phyloP scores from a whole-genome alignment of 2,113 vertebrate species.

The Rissa tridactyla region DNA sequence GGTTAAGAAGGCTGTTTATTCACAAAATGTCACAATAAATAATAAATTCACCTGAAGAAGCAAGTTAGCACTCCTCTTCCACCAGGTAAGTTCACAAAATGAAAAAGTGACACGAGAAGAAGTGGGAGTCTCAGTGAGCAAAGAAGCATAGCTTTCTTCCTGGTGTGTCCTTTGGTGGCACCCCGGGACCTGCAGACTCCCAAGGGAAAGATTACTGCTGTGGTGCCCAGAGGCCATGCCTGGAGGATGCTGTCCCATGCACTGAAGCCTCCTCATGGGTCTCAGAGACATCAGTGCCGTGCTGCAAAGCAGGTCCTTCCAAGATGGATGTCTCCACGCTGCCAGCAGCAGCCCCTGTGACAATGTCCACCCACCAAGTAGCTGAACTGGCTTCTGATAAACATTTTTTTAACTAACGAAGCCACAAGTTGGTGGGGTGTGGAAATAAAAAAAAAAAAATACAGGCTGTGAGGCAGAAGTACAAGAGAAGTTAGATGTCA shows the following conservation, averaged over 20 bases:
- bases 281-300: not conserved
- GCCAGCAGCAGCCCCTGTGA: not conserved
- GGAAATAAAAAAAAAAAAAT: too few relatives aligned
- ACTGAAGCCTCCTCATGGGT: not conserved
- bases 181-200: not conserved
- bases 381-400: not conserved
- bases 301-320: not conserved
- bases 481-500: not conserved
- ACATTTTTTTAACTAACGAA: not conserved
- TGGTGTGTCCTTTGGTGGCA: fast-evolving
- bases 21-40: not conserved
- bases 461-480: not conserved
- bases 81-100: not conserved
- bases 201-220: not conserved
- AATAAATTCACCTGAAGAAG: not conserved
- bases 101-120: not conserved
- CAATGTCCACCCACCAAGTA: not conserved
- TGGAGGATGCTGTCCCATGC: not conserved
- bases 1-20: not conserved
- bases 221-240: not conserved
- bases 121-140: not conserved
- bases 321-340: not conserved
- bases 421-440: not conserved
- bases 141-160: not conserved
- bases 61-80: not conserved